Evolutionary conservation across 2,888 invertebrate species (phyloP), one percentile per base, ranked within the genome.

Genomic region (Cephus pulcher): DNA sequence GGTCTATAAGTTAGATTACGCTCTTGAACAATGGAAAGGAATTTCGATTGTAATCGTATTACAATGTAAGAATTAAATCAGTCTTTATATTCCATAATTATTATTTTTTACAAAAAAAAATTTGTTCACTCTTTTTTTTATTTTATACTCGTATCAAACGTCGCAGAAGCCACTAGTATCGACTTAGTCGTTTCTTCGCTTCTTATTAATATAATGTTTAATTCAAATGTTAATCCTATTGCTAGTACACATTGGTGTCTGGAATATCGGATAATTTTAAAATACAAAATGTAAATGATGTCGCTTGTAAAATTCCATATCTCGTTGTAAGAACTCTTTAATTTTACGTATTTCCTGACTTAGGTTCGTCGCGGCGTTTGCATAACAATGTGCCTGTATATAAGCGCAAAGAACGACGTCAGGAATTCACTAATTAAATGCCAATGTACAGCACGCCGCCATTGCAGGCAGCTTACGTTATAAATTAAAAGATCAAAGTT

Each of bases 51-150:
- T 23, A 56, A 23, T 23, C 40, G 2, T 56, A 56, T 56, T 6
- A 9, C 40, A 56, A 23, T 6, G 40, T 56, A 56, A 23, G 23
- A 56, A 56, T 15, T 56, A 35, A 35, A 35, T 12, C 23, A 23
- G 9, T 23, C 23, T 56, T 56, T 56, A 56, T 9, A 56, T 6
- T 56, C 40, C 2, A 23, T 15, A 56, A 23, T n/a, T n/a, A 56
- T 23, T 9, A 23, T 6, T 23, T 56, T 23, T 56, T 1, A 15
- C 0, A 15, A 4, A 37, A 3, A 12, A 37, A 12, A 4, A 12
- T 37, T 37, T 12, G 0, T 4, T 37, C 1, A 12, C 4, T 1
- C 1, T 4, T 15, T 1, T 40, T 15, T 40, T 0, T 0, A 15
- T 15, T 40, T 15, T 15, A 15, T 40, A 40, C 4, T 15, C 40